These are phyloP conservation scores for Lithosia quadra DNA, from an alignment of 2,888 invertebrate species.

Conservation along the genomic window DNA sequence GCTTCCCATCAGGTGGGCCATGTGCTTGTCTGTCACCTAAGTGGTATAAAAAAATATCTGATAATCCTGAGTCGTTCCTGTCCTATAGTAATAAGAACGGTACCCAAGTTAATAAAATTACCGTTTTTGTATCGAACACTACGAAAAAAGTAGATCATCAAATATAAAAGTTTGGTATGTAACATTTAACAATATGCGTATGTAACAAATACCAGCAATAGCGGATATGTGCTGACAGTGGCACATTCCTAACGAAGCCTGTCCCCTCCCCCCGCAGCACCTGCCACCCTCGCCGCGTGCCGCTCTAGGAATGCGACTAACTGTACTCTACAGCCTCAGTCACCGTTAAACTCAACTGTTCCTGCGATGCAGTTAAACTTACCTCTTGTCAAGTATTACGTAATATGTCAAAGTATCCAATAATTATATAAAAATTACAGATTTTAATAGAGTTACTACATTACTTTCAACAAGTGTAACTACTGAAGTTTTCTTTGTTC, in stretches of 20 bases:
- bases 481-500: background rate
- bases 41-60: no score
- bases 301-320: conserved; percentile 82
- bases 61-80: no score
- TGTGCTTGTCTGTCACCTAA: no score
- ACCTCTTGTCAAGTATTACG: conserved; percentile 62
- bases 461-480: background rate
- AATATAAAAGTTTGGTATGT: conserved; percentile 22
- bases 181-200: conserved; percentile 33
- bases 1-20: no score
- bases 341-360: conserved; percentile 78
- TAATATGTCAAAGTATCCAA: conserved; percentile 50
- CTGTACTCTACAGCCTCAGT: conserved; percentile 78
- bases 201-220: conserved; percentile 50
- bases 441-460: conserved; percentile 39
- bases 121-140: background rate
- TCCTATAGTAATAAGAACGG: no score
- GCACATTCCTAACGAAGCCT: conserved; percentile 55
- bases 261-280: conserved; percentile 62
- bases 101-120: background rate
- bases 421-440: conserved; percentile 62
- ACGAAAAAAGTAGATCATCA: conserved; percentile 20
- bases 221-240: conserved; percentile 58
- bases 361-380: conserved; percentile 65
- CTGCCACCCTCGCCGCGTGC: conserved; percentile 62